Base-by-base conservation (phyloP, 1,140 invertebrate species). In the Caenorhabditis briggsae region DNA sequence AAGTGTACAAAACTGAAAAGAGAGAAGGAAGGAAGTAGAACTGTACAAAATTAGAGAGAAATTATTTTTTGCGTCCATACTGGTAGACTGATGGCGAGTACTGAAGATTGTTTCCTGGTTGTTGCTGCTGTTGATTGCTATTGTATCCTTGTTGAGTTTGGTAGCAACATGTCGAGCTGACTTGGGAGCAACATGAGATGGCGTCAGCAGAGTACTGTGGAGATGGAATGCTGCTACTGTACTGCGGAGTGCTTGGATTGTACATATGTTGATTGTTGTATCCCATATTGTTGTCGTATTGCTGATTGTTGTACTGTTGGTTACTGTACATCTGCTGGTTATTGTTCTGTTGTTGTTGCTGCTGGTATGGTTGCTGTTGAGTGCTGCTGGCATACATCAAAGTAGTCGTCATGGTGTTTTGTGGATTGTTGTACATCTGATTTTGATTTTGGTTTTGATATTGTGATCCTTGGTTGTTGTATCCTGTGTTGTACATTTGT, bases 81-180 rank as follows among this genome's bases (percentile, higher is more conserved):
- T 78, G 70, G 53, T 78, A 78, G n/a, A 78, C 70, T 0, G 70
- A 78, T 78, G 70, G 70, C 8, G 70, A 78, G 46, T 78, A 78
- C 11, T 78, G 70, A 43, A 53, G 46, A 50, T 50, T 78, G n/a
- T 78, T 78, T 12, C 46, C 50, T 78, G 43, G 41, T 58, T 58
- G 56, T 20, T 58, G 59, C 2, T 11, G 41, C n/a, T 58, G 56
- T 1, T 58, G 59, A 25, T 11, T 16, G 16, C 12, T 50, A 20
- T 78, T 20, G n/a, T 53, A 50, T 20, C 70, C 70, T 50, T 78
- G 70, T 50, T 78, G 70, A 43, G 56, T 55, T 18, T 86, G 85
- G 25, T 86, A 82, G 23, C 85, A 82, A 25, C 82, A 86, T 2
- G 85, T 78, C 9, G 64, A 78, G 50, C 74, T 82, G 46, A 82